Conservation (phyloP, 2,113 vertebrate genomes). For the Saccopteryx leptura region DNA sequence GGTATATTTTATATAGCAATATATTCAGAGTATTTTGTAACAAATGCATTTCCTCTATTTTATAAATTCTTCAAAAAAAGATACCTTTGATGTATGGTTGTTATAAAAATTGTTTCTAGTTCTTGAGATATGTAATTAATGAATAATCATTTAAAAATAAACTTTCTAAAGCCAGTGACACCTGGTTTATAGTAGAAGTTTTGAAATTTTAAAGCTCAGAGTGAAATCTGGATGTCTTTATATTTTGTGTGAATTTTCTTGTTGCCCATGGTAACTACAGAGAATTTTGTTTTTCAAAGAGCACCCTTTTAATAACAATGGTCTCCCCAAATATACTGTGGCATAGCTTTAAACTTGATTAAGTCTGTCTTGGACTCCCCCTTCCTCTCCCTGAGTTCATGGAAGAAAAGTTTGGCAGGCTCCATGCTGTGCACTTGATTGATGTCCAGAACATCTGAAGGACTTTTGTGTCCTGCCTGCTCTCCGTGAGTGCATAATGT, state of each 20-base stretch:
- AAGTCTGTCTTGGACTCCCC: conserved; percentile 87
- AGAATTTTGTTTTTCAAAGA: conserved; percentile 81
- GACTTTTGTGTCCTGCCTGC: conserved; percentile 93
- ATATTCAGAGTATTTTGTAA: neutral
- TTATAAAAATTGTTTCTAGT: conserved; percentile 10
- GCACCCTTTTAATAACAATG: conserved; percentile 84
- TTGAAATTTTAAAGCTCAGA: conserved; percentile 20
- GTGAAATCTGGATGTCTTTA: conserved; percentile 1
- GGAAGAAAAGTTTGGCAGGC: conserved; percentile 91
- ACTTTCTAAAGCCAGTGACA: neutral
- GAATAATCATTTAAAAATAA: neutral
- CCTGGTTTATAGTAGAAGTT: neutral
- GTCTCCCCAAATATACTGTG: conserved; percentile 85
- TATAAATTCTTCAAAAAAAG: conserved; percentile 4
- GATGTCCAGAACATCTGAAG: conserved; percentile 93
- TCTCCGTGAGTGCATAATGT: conserved; percentile 92
- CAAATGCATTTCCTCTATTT: neutral
- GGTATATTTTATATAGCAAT: neutral
- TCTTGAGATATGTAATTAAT: neutral
- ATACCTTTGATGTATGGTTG: neutral
- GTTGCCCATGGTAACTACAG: conserved; percentile 86
- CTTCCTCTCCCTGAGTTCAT: conserved; percentile 85
- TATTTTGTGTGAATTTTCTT: conserved; percentile 81
- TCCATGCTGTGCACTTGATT: conserved; percentile 93
- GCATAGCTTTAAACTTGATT: conserved; percentile 91